Evolutionary conservation across 2,797 vertebrate species (phyloP).

Genomic region (Bradypodion ventrale): DNA sequence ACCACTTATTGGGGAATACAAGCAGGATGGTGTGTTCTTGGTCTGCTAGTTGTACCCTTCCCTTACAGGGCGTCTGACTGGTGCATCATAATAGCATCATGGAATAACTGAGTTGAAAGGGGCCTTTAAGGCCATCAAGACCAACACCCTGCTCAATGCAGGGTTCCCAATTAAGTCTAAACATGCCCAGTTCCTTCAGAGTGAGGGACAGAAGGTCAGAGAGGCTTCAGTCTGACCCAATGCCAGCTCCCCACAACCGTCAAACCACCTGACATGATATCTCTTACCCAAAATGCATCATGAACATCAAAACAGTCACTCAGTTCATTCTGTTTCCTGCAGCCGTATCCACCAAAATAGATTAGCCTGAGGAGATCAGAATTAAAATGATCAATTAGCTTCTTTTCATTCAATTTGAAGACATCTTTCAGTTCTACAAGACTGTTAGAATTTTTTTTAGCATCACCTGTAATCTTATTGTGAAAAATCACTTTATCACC

Average conservation of each 20-base stretch:
- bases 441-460: background rate
- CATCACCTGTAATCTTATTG: background rate
- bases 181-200: too few relatives aligned
- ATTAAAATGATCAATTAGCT: background rate
- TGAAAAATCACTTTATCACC: background rate
- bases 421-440: background rate
- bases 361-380: conserved; percentile 79
- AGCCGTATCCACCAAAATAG: conserved; percentile 96
- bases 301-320: conserved; percentile 88
- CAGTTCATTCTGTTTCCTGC: conserved; percentile 84
- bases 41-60: background rate
- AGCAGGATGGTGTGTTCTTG: background rate
- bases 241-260: background rate
- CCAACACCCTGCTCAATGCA: too few relatives aligned
- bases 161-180: too few relatives aligned
- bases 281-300: conserved; percentile 91
- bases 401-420: background rate
- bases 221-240: too few relatives aligned
- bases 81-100: too few relatives aligned
- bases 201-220: too few relatives aligned
- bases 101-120: too few relatives aligned
- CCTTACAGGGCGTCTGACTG: background rate
- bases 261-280: background rate
- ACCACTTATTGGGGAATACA: background rate
- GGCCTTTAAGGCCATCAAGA: too few relatives aligned